Conservation (phyloP, 2,113 vertebrate species). For the Petrocephalus microphthalmus region DNA sequence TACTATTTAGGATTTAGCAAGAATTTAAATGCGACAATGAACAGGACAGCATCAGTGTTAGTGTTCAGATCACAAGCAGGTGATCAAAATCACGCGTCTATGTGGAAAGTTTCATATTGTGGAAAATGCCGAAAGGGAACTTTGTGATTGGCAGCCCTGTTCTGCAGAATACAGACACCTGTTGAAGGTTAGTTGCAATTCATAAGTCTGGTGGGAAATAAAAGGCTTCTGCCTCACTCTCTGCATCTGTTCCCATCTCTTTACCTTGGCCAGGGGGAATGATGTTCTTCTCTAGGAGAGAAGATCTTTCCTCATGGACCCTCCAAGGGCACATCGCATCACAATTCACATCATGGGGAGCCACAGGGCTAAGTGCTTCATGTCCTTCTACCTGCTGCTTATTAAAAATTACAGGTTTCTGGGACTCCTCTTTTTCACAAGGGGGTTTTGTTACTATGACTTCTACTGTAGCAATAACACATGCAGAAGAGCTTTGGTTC, state of each 20-base stretch:
- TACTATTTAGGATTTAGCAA: not conserved
- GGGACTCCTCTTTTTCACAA: not conserved
- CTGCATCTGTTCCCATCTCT: conserved; percentile 58
- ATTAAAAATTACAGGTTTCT: conserved; percentile 12
- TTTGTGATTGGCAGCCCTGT: not conserved
- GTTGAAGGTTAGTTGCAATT: conserved; percentile 24
- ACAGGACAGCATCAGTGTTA: not conserved
- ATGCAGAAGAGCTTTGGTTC: conserved; percentile 7
- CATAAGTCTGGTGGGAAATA: conserved; percentile 58
- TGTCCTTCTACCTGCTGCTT: conserved; percentile 32
- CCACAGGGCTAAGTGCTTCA: conserved; percentile 45
- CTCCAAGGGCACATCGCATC: conserved; percentile 63
- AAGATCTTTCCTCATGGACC: conserved; percentile 38
- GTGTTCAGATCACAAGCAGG: not conserved
- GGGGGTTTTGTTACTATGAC: not conserved
- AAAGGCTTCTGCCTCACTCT: conserved; percentile 62
- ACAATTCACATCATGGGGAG: conserved; percentile 54
- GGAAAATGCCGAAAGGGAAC: not conserved
- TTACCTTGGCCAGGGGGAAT: conserved; percentile 58
- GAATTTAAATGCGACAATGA: not conserved
- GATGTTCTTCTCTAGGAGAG: conserved; percentile 44
- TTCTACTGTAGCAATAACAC: not conserved
- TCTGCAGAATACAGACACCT: not conserved
- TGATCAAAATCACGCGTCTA: not conserved
- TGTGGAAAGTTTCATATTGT: not conserved